These are phyloP conservation scores for Alosa alosa DNA, from an alignment of 2,113 vertebrate genomes.

Conservation along the genomic window DNA sequence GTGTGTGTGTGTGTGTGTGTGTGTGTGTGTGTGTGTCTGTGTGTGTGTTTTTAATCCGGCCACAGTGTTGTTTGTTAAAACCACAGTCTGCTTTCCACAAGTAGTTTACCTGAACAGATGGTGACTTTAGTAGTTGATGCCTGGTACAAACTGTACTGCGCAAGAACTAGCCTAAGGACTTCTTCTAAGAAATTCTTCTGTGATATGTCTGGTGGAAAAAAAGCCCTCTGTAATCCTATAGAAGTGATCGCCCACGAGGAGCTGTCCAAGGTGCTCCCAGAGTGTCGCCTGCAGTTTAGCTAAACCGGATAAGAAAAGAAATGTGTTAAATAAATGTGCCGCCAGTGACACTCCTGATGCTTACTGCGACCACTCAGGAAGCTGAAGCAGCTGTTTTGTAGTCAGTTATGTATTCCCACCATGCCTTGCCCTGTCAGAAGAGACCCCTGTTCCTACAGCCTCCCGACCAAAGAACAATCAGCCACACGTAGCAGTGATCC, in stretches of 20 bases:
- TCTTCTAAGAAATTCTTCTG: background rate
- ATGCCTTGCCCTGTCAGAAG: background rate
- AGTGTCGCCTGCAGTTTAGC: background rate
- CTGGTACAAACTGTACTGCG: too few species aligned
- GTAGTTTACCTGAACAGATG: too few species aligned
- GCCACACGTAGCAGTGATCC: background rate
- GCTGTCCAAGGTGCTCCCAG: too few species aligned
- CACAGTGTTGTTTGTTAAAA: too few species aligned
- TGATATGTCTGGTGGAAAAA: background rate
- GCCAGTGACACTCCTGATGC: background rate
- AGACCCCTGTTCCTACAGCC: background rate
- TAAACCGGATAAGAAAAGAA: background rate
- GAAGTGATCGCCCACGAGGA: too few species aligned
- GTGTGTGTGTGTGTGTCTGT: conserved; percentile 21
- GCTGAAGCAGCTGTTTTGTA: background rate
- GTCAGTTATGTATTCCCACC: background rate
- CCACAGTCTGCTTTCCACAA: too few species aligned
- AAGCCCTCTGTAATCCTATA: background rate
- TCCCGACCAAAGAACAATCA: background rate
- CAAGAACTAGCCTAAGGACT: too few species aligned
- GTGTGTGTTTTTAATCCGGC: too few species aligned
- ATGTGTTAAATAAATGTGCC: background rate
- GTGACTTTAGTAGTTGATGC: too few species aligned
- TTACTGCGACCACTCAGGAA: background rate
- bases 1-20: background rate